Base-by-base conservation (phyloP, 2,113 vertebrate genomes). In the Psilopogon haemacephalus region DNA sequence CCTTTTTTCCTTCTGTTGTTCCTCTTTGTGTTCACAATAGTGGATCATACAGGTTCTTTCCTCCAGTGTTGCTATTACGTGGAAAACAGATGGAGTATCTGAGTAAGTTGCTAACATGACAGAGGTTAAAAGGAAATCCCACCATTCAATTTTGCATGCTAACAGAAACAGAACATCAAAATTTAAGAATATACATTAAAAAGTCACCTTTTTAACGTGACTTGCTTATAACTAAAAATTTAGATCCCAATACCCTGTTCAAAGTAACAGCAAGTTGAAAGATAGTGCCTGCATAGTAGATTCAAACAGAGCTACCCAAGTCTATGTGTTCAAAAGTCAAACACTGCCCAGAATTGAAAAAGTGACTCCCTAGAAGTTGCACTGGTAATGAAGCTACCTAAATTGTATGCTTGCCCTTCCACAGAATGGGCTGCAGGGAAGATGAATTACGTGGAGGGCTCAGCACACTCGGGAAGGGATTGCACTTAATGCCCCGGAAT, bases 401-500 rank as follows among this genome's bases (percentile, higher is more conserved):
- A 56, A 14, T 77, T 17, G 35, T 18, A 8, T 2, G 59, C 32
- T 68, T 33, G 9, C 73, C 9, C 48, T 42, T 37, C 2, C 27
- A 89, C 73, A 76, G 46, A 81, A 37, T 0, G 15, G 68, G 33
- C 15, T 2, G 7, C 6, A 5, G 54, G 37, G 68, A 70, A 94
- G 76, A 95, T 40, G 56, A 74, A 94, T 86, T 33, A 89, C 0
- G 0, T 62, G 38, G 84, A 90, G 85, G 93, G 80, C 72, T 95
- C 88, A 86, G 65, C 73, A 78, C 3, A 6, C 83, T 70, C 8
- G 0, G 74, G 74, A 86, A 93, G 52, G 60, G 86, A 94, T 69
- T 95, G 90, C 64, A 68, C 90, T 87, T 94, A 90, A 95, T 84
- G 84, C 84, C 86, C 77, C 0, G 11, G 93, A 96, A 97, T 67